Evolutionary conservation across 2,113 vertebrate species (phyloP).

Genomic region (Labeo rohita): DNA sequence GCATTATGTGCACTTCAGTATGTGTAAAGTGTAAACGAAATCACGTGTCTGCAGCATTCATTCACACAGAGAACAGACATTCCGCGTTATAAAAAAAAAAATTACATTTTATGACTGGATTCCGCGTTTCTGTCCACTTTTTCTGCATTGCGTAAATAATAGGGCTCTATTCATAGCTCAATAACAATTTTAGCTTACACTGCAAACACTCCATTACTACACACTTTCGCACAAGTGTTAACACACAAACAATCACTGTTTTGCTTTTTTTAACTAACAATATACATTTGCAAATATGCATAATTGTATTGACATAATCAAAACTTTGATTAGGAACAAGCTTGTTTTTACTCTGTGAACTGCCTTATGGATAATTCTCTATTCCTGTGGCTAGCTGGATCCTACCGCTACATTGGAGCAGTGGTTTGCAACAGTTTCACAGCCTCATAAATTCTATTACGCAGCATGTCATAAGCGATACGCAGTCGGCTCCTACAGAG

Average conservation of each 20-base stretch:
- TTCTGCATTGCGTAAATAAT: too few relatives aligned
- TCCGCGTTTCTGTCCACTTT: too few relatives aligned
- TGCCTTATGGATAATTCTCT: not conserved
- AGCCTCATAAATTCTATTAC: conserved; percentile 12
- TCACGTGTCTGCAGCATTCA: too few relatives aligned
- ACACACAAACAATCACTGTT: not conserved
- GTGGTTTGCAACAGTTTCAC: not conserved
- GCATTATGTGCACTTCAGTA: too few relatives aligned
- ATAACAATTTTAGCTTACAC: not conserved
- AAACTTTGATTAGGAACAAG: not conserved
- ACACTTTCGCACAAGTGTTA: not conserved
- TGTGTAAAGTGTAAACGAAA: too few relatives aligned
- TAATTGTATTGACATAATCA: not conserved
- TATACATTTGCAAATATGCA: not conserved
- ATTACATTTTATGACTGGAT: too few relatives aligned
- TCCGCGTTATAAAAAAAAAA: too few relatives aligned
- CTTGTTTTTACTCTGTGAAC: not conserved
- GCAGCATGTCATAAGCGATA: conserved; percentile 28
- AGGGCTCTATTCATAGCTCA: too few relatives aligned
- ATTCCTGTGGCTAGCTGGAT: not conserved
- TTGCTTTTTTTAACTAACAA: not conserved
- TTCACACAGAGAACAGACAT: too few relatives aligned
- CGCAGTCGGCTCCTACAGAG: not conserved
- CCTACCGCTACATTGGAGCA: not conserved
- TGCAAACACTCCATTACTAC: not conserved